Evolutionary conservation across 2,888 invertebrate species (phyloP).

Genomic region (Chalcosyrphus nemorum): DNA sequence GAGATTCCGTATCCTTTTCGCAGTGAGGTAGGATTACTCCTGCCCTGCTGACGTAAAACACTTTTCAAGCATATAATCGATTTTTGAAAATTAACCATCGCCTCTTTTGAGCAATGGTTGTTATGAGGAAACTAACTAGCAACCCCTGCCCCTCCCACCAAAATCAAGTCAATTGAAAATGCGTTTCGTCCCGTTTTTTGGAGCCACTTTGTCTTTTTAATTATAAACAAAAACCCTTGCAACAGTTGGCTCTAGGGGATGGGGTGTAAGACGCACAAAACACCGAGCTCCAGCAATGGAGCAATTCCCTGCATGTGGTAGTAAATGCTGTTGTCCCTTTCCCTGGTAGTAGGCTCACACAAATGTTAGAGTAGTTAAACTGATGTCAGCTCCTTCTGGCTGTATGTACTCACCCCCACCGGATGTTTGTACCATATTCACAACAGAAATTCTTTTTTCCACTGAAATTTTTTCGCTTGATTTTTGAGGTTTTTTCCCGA

Average conservation of each 20-base stretch:
- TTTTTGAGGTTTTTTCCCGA: background rate
- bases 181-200: constrained; percentile 3
- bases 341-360: constrained; percentile 4
- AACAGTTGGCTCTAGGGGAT: constrained; percentile 55
- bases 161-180: constrained; percentile 7
- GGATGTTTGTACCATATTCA: constrained; percentile 80
- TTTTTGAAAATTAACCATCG: constrained; percentile 38
- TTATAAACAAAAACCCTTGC: constrained; percentile 60
- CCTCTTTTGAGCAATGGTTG: background rate
- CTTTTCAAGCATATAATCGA: constrained; percentile 29
- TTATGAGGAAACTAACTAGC: background rate
- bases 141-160: background rate
- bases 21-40: constrained; percentile 47
- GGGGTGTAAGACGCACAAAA: constrained; percentile 8
- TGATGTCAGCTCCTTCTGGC: constrained; percentile 2
- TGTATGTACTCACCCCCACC: constrained; percentile 75
- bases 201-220: constrained; percentile 34
- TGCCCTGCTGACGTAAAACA: constrained; percentile 38
- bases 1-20: constrained; percentile 16
- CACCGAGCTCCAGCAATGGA: background rate
- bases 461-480: background rate
- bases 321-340: constrained; percentile 33
- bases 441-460: constrained; percentile 14
- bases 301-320: background rate
- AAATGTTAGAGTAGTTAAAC: constrained; percentile 54